Evolutionary conservation across 1,140 invertebrate genomes (phyloP).

Genomic region (Philopotamus ludificatus): DNA sequence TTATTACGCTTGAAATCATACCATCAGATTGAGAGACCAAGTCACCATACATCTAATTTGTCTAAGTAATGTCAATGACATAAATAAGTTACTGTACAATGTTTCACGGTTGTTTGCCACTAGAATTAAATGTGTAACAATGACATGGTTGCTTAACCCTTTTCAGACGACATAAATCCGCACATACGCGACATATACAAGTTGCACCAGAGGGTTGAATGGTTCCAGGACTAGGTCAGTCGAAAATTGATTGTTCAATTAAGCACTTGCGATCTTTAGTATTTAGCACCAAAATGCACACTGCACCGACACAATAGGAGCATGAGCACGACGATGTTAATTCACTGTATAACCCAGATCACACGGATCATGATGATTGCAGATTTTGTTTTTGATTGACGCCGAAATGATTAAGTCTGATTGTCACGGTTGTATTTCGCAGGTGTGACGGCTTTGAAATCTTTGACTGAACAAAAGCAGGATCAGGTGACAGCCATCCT

Average conservation of each 20-base stretch:
- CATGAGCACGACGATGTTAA: neutral
- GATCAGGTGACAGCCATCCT: conserved; percentile 31
- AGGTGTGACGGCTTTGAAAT: conserved; percentile 36
- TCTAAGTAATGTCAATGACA: too few relatives aligned
- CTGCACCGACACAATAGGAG: neutral
- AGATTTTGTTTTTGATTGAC: neutral
- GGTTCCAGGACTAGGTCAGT: conserved; percentile 38
- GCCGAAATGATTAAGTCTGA: too few relatives aligned
- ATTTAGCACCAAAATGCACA: too few relatives aligned
- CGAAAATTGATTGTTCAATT: too few relatives aligned
- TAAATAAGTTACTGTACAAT: neutral
- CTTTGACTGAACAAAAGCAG: conserved; percentile 22
- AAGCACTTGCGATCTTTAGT: too few relatives aligned
- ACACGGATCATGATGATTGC: neutral
- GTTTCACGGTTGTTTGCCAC: neutral
- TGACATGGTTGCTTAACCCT: neutral
- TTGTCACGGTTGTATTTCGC: conserved; percentile 1
- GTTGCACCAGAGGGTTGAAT: conserved; percentile 31
- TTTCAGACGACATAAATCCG: conserved; percentile 39
- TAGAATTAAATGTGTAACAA: neutral
- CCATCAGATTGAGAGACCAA: too few relatives aligned
- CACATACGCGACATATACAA: conserved; percentile 33
- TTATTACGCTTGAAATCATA: too few relatives aligned
- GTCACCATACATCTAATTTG: too few relatives aligned
- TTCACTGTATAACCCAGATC: neutral